Conservation (phyloP, 2,797 vertebrate species). For the Danio tinwini region DNA sequence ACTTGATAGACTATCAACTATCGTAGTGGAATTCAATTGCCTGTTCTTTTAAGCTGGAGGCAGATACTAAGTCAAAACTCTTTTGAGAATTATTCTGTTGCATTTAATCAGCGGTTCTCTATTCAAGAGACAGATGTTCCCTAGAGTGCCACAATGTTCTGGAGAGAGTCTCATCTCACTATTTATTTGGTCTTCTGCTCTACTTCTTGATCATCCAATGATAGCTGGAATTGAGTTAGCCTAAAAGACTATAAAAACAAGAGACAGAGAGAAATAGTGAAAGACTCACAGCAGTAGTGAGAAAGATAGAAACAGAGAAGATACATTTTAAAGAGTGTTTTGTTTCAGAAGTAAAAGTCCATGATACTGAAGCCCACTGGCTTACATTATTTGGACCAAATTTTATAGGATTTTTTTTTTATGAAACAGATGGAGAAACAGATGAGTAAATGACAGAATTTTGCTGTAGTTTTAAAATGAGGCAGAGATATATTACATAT, state of each 20-base stretch:
- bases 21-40: background rate
- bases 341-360: background rate
- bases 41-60: conserved; percentile 2
- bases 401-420: too few relatives aligned
- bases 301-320: conserved; percentile 22
- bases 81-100: conserved; percentile 8
- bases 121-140: conserved; percentile 18
- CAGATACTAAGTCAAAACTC: background rate
- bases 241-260: conserved; percentile 43
- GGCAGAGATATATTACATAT: too few relatives aligned
- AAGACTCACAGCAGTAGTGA: conserved; percentile 18
- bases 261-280: conserved; percentile 20
- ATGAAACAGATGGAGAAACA: too few relatives aligned
- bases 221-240: conserved; percentile 17
- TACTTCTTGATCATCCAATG: conserved; percentile 9
- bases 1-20: conserved; percentile 20
- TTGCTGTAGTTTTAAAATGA: too few relatives aligned
- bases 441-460: too few relatives aligned
- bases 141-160: background rate
- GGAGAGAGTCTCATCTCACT: conserved; percentile 19
- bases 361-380: too few relatives aligned
- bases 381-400: background rate
- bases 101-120: conserved; percentile 14
- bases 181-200: conserved; percentile 8
- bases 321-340: background rate